A percentile compares a stretch with the other conserved stretches of the same genome.
These are phyloP conservation scores for Caenorhabditis becei DNA, from an alignment of 2,888 invertebrate species.

Conservation along the genomic window DNA sequence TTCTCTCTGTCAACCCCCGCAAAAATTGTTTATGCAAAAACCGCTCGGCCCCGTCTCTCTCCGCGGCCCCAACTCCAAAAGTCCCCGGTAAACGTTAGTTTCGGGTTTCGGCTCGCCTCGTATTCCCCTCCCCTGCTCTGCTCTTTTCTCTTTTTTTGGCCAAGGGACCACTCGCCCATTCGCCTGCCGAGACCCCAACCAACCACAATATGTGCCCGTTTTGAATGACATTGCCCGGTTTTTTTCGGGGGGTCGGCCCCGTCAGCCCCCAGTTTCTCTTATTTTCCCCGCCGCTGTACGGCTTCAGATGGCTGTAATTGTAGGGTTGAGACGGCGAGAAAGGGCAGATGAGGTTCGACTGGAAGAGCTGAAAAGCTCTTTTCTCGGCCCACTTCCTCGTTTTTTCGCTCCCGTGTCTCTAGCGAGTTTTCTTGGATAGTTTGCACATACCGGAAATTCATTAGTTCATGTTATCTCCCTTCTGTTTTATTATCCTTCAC, in stretches of 20 bases:
- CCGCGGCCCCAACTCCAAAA: not conserved
- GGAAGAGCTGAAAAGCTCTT: too few species aligned
- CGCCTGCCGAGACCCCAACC: not conserved
- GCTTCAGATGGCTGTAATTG: constrained; percentile 11
- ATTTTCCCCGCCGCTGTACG: constrained; percentile 12
- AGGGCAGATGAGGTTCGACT: too few species aligned
- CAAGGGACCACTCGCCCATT: constrained; percentile 17
- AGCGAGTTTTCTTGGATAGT: not conserved
- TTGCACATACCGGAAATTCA: constrained; percentile 1
- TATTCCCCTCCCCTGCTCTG: constrained; percentile 3
- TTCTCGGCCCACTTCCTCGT: too few species aligned
- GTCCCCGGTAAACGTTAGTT: constrained; percentile 13
- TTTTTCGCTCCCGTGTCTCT: too few species aligned
- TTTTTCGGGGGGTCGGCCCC: not conserved
- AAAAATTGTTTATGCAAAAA: constrained; percentile 14
- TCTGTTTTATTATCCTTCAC: not conserved
- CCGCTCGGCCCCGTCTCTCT: too few species aligned
- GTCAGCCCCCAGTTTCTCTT: not conserved
- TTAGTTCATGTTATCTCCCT: not conserved
- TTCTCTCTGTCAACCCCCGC: not conserved
- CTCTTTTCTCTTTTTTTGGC: constrained; percentile 17
- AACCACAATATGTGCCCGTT: constrained; percentile 38
- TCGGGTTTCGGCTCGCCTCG: constrained; percentile 18
- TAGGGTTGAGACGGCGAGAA: not conserved
- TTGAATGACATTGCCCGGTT: constrained; percentile 50